Evolutionary conservation across 2,113 vertebrate genomes (phyloP), one percentile per base, ranked within the genome.

Genomic region (Synodontis membranacea): DNA sequence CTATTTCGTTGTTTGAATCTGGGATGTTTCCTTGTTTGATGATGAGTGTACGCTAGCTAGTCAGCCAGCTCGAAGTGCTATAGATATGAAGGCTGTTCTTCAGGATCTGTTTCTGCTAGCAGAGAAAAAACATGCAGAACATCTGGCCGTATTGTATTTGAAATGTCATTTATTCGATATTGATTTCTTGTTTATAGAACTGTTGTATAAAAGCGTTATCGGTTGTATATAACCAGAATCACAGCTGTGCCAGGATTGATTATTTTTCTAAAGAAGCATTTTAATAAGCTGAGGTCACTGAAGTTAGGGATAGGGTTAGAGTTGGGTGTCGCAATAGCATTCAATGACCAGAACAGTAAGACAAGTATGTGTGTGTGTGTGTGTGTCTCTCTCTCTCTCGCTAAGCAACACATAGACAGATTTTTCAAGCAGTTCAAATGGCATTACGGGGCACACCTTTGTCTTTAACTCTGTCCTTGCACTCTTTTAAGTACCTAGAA

Each of bases 321-420:
- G 25, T 68, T 39, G 10, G 21, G 23, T 74, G 23, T 72, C 8
- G 8, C 23, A 8, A 25, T 74, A 25, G 34, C 15, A 21, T 39
- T n/a, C n/a, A n/a, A n/a, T n/a, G n/a, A n/a, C n/a, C 28, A 46
- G 39, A 23, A 74, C 10, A 44, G 7, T 50, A 48, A 75, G 12
- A 48, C 12, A 28, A 48, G 25, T 23, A 42, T 46, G 60, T 23
- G 85, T 39, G 83, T 21, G 80, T 54, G 70, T 54, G 72, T 52
- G 82, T 56, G 56, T 64, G 23, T 48, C 66, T 44, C 70, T 46
- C 68, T 54, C 82, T 37, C 66, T 56, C 83, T 48, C 58, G 14
- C 84, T 46, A 17, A 54, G 68, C 68, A 19, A 56, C 28, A 28
- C 25, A 31, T 37, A 72, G 6, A 72, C 34, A 42, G 37, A 72